Base-by-base conservation (phyloP, 1,140 invertebrate species). In the Liolophura sinensis region DNA sequence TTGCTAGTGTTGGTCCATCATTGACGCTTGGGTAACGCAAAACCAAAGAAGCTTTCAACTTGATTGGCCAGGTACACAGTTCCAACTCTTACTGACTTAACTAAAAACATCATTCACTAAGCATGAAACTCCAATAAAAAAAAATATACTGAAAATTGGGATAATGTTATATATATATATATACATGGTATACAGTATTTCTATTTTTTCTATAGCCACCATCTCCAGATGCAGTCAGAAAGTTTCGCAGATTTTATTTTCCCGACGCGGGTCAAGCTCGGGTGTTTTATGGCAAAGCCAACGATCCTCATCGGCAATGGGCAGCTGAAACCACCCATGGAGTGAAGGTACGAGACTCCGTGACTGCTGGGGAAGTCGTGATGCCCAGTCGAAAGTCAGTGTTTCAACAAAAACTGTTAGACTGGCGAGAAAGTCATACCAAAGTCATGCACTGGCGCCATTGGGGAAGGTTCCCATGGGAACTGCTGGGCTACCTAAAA, bases 301-400 rank as follows among this genome's bases (percentile, higher is more conserved):
- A 71, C 61, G 83, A 85, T 47, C 82, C 83, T 27, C 78, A 83
- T 40, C 65, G 62, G 48, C 67, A 79, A 64, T 79, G 76, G 78
- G 81, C 81, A 54, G 74, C 67, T 24, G 72, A 79, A 22, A 85
- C 83, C 78, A 73, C 71, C 1, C 83, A 85, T 75, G 83, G 83
- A 1, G 65, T 82, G 11, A 77, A 65, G 22, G 79, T 76, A 20
- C 77, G 76, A 18, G 73, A 76, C 1, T 75, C 71, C 12, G 64
- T 68, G 47, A 76, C 66, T 24, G 71, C 80, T 22, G 74, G 70
- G 59, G 76, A 81, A 56, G 58, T 81, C n/a, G 73, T 80, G 7
- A 81, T 82, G 52, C 84, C 84, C 16, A n/a, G 61, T 7, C 78
- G 76, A 14, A 80, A 80, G 62, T 79, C 78, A 31, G 58, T 78